These are phyloP conservation scores for Danaus plexippus DNA, from an alignment of 1,140 invertebrate species.

Conservation along the genomic window DNA sequence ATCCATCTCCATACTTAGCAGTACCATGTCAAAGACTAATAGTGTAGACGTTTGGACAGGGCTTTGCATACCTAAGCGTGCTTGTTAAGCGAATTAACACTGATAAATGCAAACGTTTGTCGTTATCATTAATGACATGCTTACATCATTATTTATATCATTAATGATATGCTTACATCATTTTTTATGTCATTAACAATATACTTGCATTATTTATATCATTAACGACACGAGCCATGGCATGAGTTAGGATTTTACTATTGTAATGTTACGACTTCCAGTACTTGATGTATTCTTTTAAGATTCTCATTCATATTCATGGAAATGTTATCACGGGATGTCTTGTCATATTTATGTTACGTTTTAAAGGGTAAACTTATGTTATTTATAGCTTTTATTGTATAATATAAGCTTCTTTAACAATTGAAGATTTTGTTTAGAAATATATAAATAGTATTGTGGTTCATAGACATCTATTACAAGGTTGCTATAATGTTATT, in stretches of 20 bases:
- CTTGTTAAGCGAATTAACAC: conserved; percentile 58
- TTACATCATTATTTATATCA: conserved; percentile 18
- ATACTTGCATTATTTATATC: conserved; percentile 9
- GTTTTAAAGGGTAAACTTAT: too few relatives aligned
- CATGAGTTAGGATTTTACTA: neutral
- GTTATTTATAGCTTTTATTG: too few relatives aligned
- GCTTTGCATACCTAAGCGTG: conserved; percentile 51
- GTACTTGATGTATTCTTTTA: too few relatives aligned
- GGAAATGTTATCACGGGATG: too few relatives aligned
- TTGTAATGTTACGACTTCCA: too few relatives aligned
- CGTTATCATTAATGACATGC: conserved; percentile 35
- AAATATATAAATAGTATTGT: too few relatives aligned
- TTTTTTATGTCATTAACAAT: conserved; percentile 9
- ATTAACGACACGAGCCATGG: conserved; percentile 16
- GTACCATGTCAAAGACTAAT: conserved; percentile 47
- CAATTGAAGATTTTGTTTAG: too few relatives aligned
- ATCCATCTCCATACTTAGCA: conserved; percentile 24
- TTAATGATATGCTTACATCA: conserved; percentile 10
- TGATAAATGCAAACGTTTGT: conserved; percentile 37
- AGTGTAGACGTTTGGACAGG: conserved; percentile 46
- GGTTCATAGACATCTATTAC: too few relatives aligned
- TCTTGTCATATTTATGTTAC: too few relatives aligned
- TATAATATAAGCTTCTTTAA: too few relatives aligned
- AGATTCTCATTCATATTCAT: too few relatives aligned
- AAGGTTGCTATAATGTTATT: too few relatives aligned